Conservation (phyloP, 2,113 vertebrate species). For the Motacilla alba region DNA sequence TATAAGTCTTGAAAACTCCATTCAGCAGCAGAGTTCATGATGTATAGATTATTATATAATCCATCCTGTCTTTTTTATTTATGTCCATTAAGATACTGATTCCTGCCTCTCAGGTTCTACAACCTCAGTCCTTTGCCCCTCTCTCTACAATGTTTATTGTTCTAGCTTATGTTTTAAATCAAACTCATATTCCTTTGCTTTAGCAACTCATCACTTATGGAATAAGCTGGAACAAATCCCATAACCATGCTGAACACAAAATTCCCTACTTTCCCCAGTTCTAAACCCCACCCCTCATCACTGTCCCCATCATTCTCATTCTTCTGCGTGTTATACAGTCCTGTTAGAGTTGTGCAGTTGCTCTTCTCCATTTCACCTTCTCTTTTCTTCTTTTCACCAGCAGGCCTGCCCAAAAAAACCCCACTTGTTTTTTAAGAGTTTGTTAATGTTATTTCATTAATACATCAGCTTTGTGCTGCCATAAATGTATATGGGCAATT, state of each 20-base stretch:
- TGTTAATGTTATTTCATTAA: not conserved
- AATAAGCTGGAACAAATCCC: not conserved
- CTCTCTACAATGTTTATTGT: not conserved
- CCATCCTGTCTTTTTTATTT: slow-evolving; percentile 11
- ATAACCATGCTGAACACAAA: not conserved
- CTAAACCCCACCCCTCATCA: not conserved
- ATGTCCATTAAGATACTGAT: not conserved
- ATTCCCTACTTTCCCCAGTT: not conserved
- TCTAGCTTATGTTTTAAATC: not conserved
- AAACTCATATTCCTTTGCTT: not conserved
- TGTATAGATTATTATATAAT: not conserved
- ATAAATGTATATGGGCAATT: not conserved
- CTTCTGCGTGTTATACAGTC: not conserved
- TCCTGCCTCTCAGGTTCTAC: not conserved
- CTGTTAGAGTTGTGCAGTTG: not conserved
- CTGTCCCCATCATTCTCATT: not conserved
- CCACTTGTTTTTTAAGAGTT: not conserved
- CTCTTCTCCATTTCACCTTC: not conserved
- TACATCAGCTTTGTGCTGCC: not conserved
- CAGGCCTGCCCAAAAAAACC: not conserved
- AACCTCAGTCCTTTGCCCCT: not conserved
- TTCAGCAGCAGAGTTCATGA: not conserved
- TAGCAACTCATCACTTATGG: not conserved
- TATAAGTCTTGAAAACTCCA: not conserved
- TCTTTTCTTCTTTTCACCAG: not conserved